Evolutionary conservation across 2,113 vertebrate genomes (phyloP), one percentile per base, ranked within the genome.

Genomic region (Tricholaema leucomelas): DNA sequence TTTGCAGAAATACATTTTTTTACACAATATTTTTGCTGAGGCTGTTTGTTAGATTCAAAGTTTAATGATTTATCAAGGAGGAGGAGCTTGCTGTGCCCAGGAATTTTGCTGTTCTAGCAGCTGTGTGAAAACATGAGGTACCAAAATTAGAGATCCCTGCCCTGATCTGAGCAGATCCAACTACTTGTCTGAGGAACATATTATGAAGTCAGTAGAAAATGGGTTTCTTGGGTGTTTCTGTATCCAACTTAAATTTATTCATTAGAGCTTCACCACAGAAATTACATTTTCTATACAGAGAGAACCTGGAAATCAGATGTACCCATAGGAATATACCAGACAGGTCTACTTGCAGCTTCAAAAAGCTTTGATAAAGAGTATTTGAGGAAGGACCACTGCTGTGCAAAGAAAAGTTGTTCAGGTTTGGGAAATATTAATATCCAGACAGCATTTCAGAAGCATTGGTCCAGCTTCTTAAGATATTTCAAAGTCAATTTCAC

Each of bases 341-440:
- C 16, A 70, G 44, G 60, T 82, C 56, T 73, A 71, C 63, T 82
- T 89, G 86, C 60, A 71, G 78, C 58, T 82, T 94, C 56, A 65
- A 70, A 79, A 86, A 28, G 14, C 27, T 50, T 55, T 70, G 74
- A 28, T 48, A 86, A 64, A 59, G 82, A 28, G 14, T 31, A 77
- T 78, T 78, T 82, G 33, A 86, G 50, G 40, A 77, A 72, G 54
- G 35, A 66, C 9, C 74, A 56, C 72, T 64, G 36, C 42, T 78
- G 65, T 74, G 71, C 23, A 55, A n/a, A 70, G 60, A 44, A 46
- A 88, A 70, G 17, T 38, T 78, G 23, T 46, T 85, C 30, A 64
- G 5, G 23, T 60, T 59, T 69, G 65, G n/a, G 40, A 24, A 50
- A 35, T 60, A 65, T 46, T 73, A 88, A 70, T 46, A 82, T 31